Conservation (phyloP, 2,888 invertebrate species). For the Acrobasis consociella region DNA sequence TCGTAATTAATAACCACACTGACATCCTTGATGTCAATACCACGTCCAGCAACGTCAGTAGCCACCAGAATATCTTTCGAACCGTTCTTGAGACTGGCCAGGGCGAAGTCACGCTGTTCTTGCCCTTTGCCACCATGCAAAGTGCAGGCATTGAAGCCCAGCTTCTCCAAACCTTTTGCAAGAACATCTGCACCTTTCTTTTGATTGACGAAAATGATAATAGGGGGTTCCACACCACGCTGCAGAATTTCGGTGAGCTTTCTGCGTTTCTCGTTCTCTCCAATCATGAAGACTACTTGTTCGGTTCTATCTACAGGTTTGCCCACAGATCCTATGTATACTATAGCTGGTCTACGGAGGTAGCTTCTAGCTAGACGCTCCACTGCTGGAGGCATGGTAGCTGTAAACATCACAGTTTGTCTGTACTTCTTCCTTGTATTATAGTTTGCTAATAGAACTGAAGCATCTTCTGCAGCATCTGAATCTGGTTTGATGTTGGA, state of each 20-base stretch:
- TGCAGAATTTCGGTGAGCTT: constrained; percentile 96
- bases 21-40: constrained; percentile 99
- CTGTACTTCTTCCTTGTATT: constrained; percentile 97
- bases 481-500: constrained; percentile 98
- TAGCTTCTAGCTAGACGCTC: constrained; percentile 97
- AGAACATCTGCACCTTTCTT: constrained; percentile 99
- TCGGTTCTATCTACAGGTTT: constrained; percentile 99
- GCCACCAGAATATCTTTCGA: constrained; percentile 99
- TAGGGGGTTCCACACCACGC: constrained; percentile 96
- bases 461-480: constrained; percentile 98
- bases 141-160: constrained; percentile 98
- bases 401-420: constrained; percentile 99
- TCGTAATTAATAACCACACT: constrained; percentile 99
- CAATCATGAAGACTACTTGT: constrained; percentile 97
- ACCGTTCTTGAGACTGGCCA: constrained; percentile 97
- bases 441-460: constrained; percentile 95
- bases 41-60: constrained; percentile 99
- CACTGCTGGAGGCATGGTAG: constrained; percentile 99
- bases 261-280: constrained; percentile 97
- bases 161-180: constrained; percentile 97
- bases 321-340: constrained; percentile 98
- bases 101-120: constrained; percentile 98
- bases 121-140: constrained; percentile 99
- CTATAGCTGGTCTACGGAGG: constrained; percentile 96
- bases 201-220: constrained; percentile 99